Conservation (phyloP, 2,888 invertebrate species). For the Agriotes lineatus region DNA sequence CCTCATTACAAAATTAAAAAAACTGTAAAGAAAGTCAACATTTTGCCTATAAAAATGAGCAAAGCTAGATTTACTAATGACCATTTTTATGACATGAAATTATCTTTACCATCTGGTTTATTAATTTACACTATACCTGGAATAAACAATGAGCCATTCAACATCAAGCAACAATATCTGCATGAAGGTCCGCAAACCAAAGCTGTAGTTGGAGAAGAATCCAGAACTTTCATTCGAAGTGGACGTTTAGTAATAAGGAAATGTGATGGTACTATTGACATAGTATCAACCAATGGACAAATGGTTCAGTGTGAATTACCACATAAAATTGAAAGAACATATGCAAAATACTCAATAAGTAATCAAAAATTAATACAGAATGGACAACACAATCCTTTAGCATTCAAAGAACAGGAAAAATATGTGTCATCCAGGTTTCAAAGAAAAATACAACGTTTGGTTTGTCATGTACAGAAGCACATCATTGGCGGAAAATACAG, state of each 20-base stretch:
- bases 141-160: slow-evolving; percentile 13
- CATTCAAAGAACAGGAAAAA: too few species aligned
- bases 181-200: slow-evolving; percentile 36
- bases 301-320: background rate
- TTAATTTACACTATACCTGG: slow-evolving; percentile 28
- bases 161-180: slow-evolving; percentile 42
- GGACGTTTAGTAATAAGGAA: slow-evolving; percentile 43
- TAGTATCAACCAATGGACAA: background rate
- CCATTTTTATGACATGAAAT: slow-evolving; percentile 26
- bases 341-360: too few species aligned
- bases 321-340: background rate
- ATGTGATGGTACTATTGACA: background rate
- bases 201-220: slow-evolving; percentile 35
- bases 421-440: too few species aligned
- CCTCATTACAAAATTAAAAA: slow-evolving; percentile 4
- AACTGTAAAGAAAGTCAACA: too few species aligned
- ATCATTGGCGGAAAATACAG: too few species aligned
- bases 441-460: too few species aligned
- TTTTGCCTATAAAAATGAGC: slow-evolving; percentile 24
- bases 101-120: slow-evolving; percentile 43
- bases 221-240: slow-evolving; percentile 40
- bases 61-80: background rate
- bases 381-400: too few species aligned
- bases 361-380: too few species aligned
- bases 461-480: background rate